phyloP scores from a whole-genome alignment of 2,113 vertebrate species.

The Thunnus thynnus region DNA sequence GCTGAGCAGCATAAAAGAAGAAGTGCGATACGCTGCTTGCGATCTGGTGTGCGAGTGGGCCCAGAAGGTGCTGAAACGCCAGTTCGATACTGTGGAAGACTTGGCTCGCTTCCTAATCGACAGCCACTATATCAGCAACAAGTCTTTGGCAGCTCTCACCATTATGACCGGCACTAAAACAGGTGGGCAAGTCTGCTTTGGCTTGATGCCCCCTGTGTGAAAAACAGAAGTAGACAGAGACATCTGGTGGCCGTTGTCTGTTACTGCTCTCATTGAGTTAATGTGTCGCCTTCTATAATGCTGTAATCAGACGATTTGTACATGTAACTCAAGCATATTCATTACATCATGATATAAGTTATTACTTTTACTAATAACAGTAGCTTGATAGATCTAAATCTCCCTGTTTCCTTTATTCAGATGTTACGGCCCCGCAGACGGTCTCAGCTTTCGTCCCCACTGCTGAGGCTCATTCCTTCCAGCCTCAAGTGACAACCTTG shows the following conservation, averaged over 20 bases:
- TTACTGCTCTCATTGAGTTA: constrained; percentile 9
- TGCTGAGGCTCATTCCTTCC: constrained; percentile 93
- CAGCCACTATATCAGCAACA: constrained; percentile 98
- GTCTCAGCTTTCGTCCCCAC: constrained; percentile 93
- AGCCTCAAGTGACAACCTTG: constrained; percentile 93
- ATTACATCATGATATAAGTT: not conserved
- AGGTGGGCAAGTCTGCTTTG: constrained; percentile 82
- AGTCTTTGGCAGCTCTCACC: constrained; percentile 96
- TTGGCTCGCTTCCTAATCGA: constrained; percentile 97
- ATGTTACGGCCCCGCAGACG: constrained; percentile 89
- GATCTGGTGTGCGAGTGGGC: constrained; percentile 98
- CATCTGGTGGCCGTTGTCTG: constrained; percentile 69
- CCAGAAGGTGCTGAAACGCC: constrained; percentile 97
- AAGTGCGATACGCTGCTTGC: constrained; percentile 94
- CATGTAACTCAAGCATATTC: not conserved
- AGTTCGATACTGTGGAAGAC: constrained; percentile 95
- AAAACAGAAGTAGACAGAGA: constrained; percentile 31
- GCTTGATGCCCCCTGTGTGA: not conserved
- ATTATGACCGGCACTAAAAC: constrained; percentile 93
- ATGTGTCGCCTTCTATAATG: not conserved
- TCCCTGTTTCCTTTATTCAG: constrained; percentile 76
- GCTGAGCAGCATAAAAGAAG: constrained; percentile 91
- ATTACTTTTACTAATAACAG: not conserved
- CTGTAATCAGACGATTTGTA: not conserved
- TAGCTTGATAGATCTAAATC: not conserved